A percentile compares a stretch with the other conserved stretches of the same genome.
Evolutionary conservation across 1,140 invertebrate species (phyloP).

Genomic region (Sipha flava): DNA sequence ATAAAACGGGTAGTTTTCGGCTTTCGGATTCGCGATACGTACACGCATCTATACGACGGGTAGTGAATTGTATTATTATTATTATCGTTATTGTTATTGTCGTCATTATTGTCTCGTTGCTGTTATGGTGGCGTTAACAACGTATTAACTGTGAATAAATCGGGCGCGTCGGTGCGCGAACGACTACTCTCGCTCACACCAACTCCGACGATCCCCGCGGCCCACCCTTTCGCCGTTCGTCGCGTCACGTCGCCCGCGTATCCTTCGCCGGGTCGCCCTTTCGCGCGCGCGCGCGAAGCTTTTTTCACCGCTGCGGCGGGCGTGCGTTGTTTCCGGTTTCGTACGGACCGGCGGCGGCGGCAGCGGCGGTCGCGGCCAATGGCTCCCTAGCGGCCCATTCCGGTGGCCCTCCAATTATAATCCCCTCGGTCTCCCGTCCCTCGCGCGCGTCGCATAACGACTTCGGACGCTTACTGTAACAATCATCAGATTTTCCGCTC

Average conservation of each 20-base stretch:
- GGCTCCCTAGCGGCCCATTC: constrained; percentile 25
- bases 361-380: neutral
- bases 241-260: neutral
- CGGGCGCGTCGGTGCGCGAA: neutral
- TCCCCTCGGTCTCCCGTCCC: neutral
- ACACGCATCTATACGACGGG: no score
- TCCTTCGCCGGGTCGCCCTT: neutral
- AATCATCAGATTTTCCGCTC: constrained; percentile 23
- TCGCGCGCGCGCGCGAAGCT: neutral
- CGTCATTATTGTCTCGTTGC: neutral
- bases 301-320: no score
- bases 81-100: neutral
- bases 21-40: neutral
- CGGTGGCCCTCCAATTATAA: constrained; percentile 30
- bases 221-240: no score
- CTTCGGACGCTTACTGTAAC: neutral
- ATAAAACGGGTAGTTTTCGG: neutral
- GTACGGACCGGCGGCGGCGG: neutral
- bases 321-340: neutral
- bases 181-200: no score
- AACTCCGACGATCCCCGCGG: neutral
- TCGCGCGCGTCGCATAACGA: neutral
- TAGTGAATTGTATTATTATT: neutral
- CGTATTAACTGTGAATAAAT: constrained; percentile 25
- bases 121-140: neutral